Conservation (phyloP, 2,888 invertebrate species). For the Cerastis leucographa region DNA sequence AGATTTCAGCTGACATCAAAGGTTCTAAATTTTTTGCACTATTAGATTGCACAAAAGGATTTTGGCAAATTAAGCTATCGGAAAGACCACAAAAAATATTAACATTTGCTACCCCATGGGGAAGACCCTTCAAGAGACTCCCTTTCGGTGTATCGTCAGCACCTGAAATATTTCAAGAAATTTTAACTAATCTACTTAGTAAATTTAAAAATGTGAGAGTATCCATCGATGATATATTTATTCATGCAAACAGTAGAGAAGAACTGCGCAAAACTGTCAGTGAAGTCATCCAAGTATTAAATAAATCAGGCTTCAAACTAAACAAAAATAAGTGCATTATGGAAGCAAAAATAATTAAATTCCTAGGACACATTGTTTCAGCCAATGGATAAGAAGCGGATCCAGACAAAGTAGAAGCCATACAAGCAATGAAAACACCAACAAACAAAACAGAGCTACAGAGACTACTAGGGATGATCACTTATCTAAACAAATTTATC, state of each 20-base stretch:
- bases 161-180: conserved; percentile 48
- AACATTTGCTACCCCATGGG: conserved; percentile 2
- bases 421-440: conserved; percentile 15
- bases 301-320: conserved; percentile 2
- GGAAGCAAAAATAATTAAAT: conserved; percentile 2
- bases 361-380: conserved; percentile 2
- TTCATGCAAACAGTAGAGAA: not conserved
- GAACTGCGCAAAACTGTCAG: not conserved
- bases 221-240: too few relatives aligned
- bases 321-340: too few relatives aligned
- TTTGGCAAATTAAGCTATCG: conserved; percentile 5
- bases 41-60: conserved; percentile 6
- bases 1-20: not conserved
- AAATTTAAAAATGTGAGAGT: not conserved
- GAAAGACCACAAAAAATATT: conserved; percentile 11
- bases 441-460: not conserved
- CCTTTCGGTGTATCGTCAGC: conserved; percentile 51
- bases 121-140: conserved; percentile 31
- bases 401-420: too few relatives aligned
- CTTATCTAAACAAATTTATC: too few relatives aligned
- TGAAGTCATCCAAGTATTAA: not conserved
- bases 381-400: conserved; percentile 10
- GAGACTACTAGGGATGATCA: conserved; percentile 9
- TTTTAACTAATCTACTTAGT: conserved; percentile 38
- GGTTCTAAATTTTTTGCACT: conserved; percentile 1